Evolutionary conservation across 2,113 vertebrate species (phyloP).

Genomic region (Poeciliopsis occidentalis): DNA sequence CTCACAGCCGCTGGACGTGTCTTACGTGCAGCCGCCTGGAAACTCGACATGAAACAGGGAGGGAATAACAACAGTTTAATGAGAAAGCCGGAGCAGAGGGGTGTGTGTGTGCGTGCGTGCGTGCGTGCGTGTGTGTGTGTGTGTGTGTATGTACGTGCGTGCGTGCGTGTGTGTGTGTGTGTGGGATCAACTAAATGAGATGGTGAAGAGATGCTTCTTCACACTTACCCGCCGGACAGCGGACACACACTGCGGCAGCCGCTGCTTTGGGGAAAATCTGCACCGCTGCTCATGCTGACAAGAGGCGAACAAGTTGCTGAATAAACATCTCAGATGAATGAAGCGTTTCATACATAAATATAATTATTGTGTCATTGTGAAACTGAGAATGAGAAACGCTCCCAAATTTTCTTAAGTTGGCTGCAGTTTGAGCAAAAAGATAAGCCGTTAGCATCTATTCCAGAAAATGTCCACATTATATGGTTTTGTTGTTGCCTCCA

Average conservation of each 20-base stretch:
- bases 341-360: neutral
- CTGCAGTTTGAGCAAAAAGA: too few species aligned
- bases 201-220: neutral
- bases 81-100: neutral
- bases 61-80: conserved; percentile 1
- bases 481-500: too few species aligned
- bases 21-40: neutral
- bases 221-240: neutral
- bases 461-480: too few species aligned
- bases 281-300: neutral
- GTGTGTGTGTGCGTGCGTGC: too few species aligned
- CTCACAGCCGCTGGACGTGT: neutral
- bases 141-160: too few species aligned
- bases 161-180: too few species aligned
- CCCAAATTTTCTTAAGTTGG: too few species aligned
- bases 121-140: too few species aligned
- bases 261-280: neutral
- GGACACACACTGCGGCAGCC: neutral
- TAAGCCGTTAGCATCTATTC: too few species aligned
- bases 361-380: neutral
- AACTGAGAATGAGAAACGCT: neutral
- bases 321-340: neutral
- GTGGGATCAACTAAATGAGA: neutral
- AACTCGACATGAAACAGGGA: neutral
- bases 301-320: neutral